Evolutionary conservation across 2,113 vertebrate species (phyloP).

Genomic region (Mystacornis crossleyi): DNA sequence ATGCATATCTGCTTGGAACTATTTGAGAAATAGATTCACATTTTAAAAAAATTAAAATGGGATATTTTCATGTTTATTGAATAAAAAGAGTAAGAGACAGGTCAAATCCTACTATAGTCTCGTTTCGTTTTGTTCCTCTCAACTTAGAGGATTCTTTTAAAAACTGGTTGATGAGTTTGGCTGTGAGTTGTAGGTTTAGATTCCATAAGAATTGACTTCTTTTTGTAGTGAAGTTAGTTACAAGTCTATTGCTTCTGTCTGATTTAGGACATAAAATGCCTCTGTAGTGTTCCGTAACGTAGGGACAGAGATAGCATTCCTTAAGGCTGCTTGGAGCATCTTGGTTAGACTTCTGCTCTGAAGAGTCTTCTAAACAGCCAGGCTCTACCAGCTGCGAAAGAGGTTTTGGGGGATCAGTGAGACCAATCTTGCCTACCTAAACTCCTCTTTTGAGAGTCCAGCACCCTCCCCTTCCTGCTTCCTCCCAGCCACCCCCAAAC

Average conservation of each 20-base stretch:
- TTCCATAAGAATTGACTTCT: neutral
- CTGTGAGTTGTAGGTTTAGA: neutral
- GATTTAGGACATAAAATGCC: neutral
- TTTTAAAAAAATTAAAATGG: neutral
- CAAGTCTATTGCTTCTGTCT: neutral
- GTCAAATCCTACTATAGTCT: neutral
- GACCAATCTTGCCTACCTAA: neutral
- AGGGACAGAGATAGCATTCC: neutral
- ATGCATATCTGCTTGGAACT: neutral
- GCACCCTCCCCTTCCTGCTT: neutral
- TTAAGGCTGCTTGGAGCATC: neutral
- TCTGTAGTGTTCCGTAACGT: neutral
- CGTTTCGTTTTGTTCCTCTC: neutral
- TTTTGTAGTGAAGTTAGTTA: neutral
- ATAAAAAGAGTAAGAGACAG: neutral
- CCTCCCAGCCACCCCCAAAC: neutral
- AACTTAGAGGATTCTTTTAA: neutral
- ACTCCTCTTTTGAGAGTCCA: neutral
- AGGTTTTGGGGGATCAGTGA: neutral
- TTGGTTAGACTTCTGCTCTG: neutral
- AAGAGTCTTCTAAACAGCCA: neutral
- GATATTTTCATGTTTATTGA: neutral
- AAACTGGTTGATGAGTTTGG: neutral
- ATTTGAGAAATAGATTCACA: neutral
- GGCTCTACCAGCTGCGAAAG: neutral